Evolutionary conservation across 2,797 vertebrate species (phyloP).

Genomic region (Tragopan temminckii): DNA sequence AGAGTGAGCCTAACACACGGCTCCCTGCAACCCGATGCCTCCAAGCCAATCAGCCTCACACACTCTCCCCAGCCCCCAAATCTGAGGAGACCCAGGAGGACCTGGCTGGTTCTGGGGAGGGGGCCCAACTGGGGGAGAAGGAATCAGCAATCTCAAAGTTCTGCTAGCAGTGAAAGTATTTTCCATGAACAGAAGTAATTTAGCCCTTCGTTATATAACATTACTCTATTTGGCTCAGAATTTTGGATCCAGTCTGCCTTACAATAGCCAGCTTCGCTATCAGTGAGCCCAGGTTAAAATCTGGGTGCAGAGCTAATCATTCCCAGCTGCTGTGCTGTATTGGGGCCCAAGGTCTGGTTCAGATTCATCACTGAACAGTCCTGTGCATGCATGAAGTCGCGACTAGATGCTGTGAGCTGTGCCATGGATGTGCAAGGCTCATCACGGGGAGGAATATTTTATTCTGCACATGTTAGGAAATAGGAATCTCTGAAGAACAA

Average conservation of each 20-base stretch:
- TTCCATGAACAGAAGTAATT: constrained; percentile 46
- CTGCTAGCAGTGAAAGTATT: neutral
- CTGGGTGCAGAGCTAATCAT: constrained; percentile 36
- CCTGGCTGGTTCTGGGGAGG: neutral
- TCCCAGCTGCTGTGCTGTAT: constrained; percentile 22
- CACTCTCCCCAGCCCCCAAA: constrained; percentile 59
- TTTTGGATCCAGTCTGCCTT: neutral
- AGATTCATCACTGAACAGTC: neutral
- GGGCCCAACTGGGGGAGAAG: neutral
- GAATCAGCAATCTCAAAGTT: neutral
- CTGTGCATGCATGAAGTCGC: neutral
- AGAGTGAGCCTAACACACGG: constrained; percentile 72
- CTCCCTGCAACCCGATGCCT: constrained; percentile 79
- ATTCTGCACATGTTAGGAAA: constrained; percentile 43
- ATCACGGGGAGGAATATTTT: neutral
- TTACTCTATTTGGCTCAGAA: constrained; percentile 37
- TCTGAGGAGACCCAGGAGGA: constrained; percentile 64
- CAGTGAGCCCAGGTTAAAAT: constrained; percentile 31
- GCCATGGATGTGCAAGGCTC: neutral
- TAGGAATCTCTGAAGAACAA: constrained; percentile 43
- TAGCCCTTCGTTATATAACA: constrained; percentile 53
- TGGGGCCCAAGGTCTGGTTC: neutral
- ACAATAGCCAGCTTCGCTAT: neutral
- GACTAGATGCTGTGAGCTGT: neutral
- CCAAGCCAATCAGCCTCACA: constrained; percentile 74